Evolutionary conservation across 2,888 invertebrate genomes (phyloP).

Genomic region (Volucella zonaria): DNA sequence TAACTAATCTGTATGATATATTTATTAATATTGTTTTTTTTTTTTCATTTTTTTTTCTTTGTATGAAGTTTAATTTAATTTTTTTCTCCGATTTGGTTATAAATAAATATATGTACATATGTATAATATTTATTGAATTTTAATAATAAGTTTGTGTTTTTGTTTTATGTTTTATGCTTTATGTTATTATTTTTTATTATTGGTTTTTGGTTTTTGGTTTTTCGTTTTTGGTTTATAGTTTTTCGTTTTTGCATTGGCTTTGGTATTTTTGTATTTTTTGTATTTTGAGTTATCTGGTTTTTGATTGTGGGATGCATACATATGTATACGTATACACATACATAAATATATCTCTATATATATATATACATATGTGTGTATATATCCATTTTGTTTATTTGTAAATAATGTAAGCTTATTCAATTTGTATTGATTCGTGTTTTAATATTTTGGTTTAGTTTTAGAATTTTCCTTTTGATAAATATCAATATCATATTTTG

Average conservation of each 20-base stretch:
- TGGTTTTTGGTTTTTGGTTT: too few species aligned
- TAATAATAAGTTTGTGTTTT: too few species aligned
- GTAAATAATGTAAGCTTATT: too few species aligned
- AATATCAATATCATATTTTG: neutral
- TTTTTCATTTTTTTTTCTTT: neutral
- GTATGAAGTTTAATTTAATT: neutral
- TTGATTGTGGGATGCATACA: conserved; percentile 5
- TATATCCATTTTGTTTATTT: too few species aligned
- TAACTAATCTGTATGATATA: too few species aligned
- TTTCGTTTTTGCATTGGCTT: neutral
- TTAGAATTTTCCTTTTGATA: neutral
- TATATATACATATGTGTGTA: too few species aligned
- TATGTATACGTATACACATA: neutral
- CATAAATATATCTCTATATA: too few species aligned
- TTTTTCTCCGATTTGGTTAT: neutral
- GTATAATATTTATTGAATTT: too few species aligned
- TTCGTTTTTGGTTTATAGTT: too few species aligned
- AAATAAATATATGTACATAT: neutral
- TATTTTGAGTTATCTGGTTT: neutral
- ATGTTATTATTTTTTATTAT: neutral
- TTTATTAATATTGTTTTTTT: neutral
- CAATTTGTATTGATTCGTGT: too few species aligned
- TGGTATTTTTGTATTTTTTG: conserved; percentile 1
- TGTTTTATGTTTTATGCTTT: too few species aligned
- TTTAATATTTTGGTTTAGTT: too few species aligned